Evolutionary conservation across 2,113 vertebrate species (phyloP).

Genomic region (Tretioscincus oriximinensis): DNA sequence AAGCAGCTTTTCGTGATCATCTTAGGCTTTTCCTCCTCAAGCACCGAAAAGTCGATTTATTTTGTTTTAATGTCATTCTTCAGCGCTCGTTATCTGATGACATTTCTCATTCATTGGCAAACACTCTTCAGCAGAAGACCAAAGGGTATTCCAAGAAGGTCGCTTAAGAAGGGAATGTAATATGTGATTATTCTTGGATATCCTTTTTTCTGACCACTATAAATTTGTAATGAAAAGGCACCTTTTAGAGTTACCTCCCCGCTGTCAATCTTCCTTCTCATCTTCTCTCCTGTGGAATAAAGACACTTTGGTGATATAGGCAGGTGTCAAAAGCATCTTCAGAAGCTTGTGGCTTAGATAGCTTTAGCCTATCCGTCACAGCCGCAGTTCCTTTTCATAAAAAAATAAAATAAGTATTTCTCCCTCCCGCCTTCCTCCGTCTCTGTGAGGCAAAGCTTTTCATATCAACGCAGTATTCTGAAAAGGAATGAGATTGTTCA

Average conservation of each 20-base stretch:
- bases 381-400: background rate
- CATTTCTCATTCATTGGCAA: conserved; percentile 17
- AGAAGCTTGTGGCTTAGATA: conserved; percentile 12
- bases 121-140: conserved; percentile 15
- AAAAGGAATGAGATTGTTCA: conserved; percentile 1
- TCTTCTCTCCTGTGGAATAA: conserved; percentile 13
- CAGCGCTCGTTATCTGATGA: background rate
- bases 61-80: conserved; percentile 34
- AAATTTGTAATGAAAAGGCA: conserved; percentile 38
- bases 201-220: conserved; percentile 38
- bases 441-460: conserved; percentile 19
- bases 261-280: background rate
- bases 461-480: conserved; percentile 21
- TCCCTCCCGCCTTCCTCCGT: background rate
- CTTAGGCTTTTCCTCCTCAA: conserved; percentile 28
- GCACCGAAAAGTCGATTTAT: conserved; percentile 22
- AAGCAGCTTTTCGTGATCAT: background rate
- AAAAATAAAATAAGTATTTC: conserved; percentile 20
- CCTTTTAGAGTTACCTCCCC: conserved; percentile 24
- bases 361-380: conserved; percentile 22
- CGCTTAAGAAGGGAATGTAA: conserved; percentile 32
- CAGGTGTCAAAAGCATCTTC: background rate
- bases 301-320: conserved; percentile 20
- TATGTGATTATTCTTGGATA: conserved; percentile 12
- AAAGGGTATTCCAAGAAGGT: conserved; percentile 7